Evolutionary conservation across 2,888 invertebrate species (phyloP), one percentile per base, ranked within the genome.

Genomic region (Harpalus rufipes): DNA sequence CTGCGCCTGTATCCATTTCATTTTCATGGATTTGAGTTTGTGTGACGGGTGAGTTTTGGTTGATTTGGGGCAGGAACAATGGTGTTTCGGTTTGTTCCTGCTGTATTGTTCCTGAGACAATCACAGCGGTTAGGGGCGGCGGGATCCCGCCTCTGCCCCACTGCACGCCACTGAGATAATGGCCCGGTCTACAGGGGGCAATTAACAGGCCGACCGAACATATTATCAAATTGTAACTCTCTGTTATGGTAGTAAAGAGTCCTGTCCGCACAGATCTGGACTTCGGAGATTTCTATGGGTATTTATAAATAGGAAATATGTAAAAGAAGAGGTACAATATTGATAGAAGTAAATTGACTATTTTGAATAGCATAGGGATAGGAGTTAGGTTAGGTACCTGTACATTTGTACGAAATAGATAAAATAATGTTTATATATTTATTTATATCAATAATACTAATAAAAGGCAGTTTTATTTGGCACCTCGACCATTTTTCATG

Each of bases 141-240:
- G n/a, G 18, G n/a, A 4, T 39, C n/a, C 6, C 0, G 14, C 68
- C 41, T 41, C 39, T 16, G 14, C 16, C 44, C 18, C 10, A 16
- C 25, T 44, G 72, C 18, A 74, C 72, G 72, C 72, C 72, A 74
- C 72, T 74, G 72, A 74, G 72, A 74, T 74, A 74, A 74, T 74
- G 72, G 72, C 18, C 72, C 72, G 41, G 72, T 74, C 72, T 74
- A 18, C 41, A 41, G 72, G 72, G 72, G 72, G 41, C 72, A 74
- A 74, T 74, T 74, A 74, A 74, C 41, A 74, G 72, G 72, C 72
- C 72, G 72, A 44, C 72, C 72, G 72, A 74, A 74, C 72, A 74
- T 74, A 74, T 74, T 74, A 74, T 74, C 72, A 74, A 74, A 74
- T 74, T 74, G 72, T 74, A 74, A 74, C 72, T 74, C 72, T 74